Evolutionary conservation across 2,797 vertebrate species (phyloP).

Genomic region (Poeciliopsis gracilis): DNA sequence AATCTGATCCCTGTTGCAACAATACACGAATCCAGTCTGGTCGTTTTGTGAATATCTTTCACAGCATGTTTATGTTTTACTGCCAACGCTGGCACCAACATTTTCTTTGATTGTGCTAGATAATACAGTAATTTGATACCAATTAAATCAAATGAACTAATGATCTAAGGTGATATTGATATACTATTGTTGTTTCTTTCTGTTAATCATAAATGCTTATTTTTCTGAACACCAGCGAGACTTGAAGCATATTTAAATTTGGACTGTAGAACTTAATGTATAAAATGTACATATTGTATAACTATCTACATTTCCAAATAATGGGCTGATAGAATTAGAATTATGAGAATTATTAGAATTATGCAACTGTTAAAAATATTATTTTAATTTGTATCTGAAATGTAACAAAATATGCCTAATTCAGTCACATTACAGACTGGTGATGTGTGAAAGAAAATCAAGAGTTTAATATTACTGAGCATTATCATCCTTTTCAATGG

Average conservation of each 20-base stretch:
- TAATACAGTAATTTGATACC: not conserved
- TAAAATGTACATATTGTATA: not conserved
- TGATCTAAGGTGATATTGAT: not conserved
- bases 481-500: not conserved
- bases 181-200: not conserved
- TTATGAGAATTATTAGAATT: too few species aligned
- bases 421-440: too few species aligned
- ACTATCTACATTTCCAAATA: not conserved
- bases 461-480: not conserved
- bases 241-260: not conserved
- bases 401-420: not conserved
- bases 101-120: not conserved
- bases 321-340: not conserved
- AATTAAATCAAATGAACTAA: not conserved
- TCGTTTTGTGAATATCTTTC: not conserved
- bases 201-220: not conserved
- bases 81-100: not conserved
- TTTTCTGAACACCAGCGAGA: not conserved
- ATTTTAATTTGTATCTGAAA: not conserved
- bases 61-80: not conserved
- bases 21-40: not conserved
- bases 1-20: not conserved
- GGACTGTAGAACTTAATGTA: not conserved
- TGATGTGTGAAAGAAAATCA: not conserved
- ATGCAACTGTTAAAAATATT: not conserved